Percentiles rank a stretch among this genome's conserved stretches.
Conservation (phyloP, 2,797 vertebrate genomes). For the Myotis myotis region DNA sequence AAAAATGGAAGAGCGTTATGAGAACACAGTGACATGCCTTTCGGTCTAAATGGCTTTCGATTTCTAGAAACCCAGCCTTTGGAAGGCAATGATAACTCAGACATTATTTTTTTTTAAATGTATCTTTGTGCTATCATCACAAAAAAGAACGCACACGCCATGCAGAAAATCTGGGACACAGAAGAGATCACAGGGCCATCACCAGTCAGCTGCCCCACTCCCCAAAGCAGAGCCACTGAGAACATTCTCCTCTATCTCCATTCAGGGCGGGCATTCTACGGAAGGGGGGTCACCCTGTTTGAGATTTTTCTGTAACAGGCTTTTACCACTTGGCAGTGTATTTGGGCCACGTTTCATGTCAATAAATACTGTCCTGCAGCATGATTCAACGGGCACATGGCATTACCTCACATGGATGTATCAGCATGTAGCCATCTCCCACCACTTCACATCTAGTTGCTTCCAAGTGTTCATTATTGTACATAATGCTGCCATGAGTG, state of each 20-base stretch:
- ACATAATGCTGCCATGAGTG: fast-evolving
- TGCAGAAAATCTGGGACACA: not conserved
- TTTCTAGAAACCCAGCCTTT: not conserved
- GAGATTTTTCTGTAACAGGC: not conserved
- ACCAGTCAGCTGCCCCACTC: fast-evolving
- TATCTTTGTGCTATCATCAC: not conserved
- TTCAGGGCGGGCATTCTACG: not conserved
- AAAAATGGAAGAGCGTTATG: not conserved
- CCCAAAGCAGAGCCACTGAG: fast-evolving
- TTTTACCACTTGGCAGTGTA: not conserved
- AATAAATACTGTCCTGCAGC: fast-evolving
- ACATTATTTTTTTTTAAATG: not conserved
- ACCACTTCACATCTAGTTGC: fast-evolving
- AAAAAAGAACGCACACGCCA: not conserved
- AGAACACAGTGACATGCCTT: fast-evolving
- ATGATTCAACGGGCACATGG: not conserved
- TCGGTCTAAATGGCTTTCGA: not conserved
- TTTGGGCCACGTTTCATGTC: not conserved
- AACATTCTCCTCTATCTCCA: not conserved
- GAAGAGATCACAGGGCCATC: not conserved
- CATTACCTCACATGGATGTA: not conserved
- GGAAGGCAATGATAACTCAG: not conserved
- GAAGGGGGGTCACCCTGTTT: fast-evolving
- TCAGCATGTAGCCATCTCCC: not conserved
- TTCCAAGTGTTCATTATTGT: not conserved